These are phyloP conservation scores for Drosophila melanocephala DNA, from an alignment of 2,888 invertebrate genomes.

Conservation along the genomic window DNA sequence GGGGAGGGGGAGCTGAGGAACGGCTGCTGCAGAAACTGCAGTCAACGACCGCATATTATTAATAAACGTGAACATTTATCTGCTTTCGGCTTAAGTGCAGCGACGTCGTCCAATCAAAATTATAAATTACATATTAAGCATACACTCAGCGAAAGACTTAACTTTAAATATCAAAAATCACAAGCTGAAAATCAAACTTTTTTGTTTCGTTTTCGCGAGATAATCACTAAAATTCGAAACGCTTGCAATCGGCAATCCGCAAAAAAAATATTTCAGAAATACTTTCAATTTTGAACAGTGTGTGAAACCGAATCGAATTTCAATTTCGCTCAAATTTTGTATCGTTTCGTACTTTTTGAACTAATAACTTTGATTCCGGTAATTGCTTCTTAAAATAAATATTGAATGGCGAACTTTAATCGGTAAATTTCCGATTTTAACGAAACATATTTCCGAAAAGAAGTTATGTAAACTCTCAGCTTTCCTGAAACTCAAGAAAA, in stretches of 20 bases:
- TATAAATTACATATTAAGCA: slow-evolving; percentile 78
- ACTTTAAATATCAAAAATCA: not conserved
- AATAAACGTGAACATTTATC: slow-evolving; percentile 69
- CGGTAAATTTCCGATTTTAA: not conserved
- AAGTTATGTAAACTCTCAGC: not conserved
- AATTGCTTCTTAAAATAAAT: not conserved
- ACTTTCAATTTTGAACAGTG: not conserved
- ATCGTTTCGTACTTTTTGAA: not conserved
- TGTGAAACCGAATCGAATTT: not conserved
- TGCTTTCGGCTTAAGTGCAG: slow-evolving; percentile 65
- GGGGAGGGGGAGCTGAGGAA: not conserved
- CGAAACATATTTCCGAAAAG: not conserved
- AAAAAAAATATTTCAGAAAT: not conserved
- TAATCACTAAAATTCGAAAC: not conserved
- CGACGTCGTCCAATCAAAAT: slow-evolving; percentile 70
- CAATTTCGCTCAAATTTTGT: not conserved
- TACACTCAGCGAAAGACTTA: slow-evolving; percentile 1
- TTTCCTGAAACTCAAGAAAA: not conserved
- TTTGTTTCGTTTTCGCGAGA: not conserved
- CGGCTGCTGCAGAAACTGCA: slow-evolving; percentile 10
- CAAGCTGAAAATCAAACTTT: not conserved
- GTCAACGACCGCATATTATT: slow-evolving; percentile 60
- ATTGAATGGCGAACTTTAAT: not conserved
- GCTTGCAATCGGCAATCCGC: not conserved
- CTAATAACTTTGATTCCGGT: not conserved